Conservation (phyloP, 1,140 invertebrate species). For the Hydropsyche tenuis region DNA sequence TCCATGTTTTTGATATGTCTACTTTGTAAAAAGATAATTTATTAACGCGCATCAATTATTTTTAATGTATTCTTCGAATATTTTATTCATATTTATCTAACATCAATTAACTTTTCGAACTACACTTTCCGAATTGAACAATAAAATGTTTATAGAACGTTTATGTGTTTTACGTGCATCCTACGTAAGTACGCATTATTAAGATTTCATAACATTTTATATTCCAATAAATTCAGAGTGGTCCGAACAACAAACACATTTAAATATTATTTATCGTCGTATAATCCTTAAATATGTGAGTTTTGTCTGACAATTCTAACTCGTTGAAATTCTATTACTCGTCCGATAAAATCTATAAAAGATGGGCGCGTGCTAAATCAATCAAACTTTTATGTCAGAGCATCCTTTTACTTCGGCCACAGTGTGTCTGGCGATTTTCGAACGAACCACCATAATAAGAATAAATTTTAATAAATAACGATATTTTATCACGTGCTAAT, state of each 20-base stretch:
- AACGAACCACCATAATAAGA: background rate
- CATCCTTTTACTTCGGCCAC: no score
- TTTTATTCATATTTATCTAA: no score
- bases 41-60: no score
- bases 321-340: background rate
- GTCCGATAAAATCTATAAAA: background rate
- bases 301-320: conserved; percentile 7
- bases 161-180: background rate
- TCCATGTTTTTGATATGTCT: no score
- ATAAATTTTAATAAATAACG: conserved; percentile 20
- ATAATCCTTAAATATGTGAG: conserved; percentile 17
- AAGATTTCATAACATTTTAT: conserved; percentile 14
- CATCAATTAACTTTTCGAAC: background rate
- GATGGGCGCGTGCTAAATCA: background rate
- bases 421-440: no score
- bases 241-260: background rate
- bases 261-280: conserved; percentile 8
- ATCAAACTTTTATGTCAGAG: background rate
- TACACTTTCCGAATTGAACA: background rate
- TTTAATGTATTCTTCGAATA: no score
- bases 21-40: no score
- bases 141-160: conserved; percentile 1
- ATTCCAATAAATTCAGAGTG: background rate
- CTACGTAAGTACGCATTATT: background rate
- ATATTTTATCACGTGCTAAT: conserved; percentile 29